These are phyloP conservation scores for Alloscopus bannaensis DNA, from an alignment of 2,888 invertebrate genomes.

Conservation along the genomic window DNA sequence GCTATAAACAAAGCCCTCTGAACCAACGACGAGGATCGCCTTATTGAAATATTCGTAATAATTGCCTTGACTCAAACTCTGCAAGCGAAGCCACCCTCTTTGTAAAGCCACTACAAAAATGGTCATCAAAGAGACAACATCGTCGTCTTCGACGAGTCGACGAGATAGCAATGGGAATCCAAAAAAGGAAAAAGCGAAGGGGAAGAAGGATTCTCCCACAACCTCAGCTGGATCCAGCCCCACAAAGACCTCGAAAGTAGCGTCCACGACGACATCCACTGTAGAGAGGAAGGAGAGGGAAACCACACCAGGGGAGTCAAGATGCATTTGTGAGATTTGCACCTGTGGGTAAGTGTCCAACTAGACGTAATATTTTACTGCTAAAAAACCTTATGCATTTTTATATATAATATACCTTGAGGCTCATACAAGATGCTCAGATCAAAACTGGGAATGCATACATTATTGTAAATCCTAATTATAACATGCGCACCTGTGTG, in stretches of 20 bases:
- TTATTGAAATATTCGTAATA: constrained; percentile 7
- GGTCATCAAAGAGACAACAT: constrained; percentile 55
- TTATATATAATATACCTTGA: constrained; percentile 9
- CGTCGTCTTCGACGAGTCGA: constrained; percentile 48
- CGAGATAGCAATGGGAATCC: constrained; percentile 53
- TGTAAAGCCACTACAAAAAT: constrained; percentile 46
- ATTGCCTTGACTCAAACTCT: constrained; percentile 22
- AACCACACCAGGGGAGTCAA: constrained; percentile 6
- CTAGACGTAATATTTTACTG: too few species aligned
- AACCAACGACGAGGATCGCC: constrained; percentile 20
- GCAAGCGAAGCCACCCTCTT: constrained; percentile 4
- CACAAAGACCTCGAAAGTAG: constrained; percentile 51
- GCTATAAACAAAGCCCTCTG: constrained; percentile 25
- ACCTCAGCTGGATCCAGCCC: constrained; percentile 54
- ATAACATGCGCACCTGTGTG: constrained; percentile 33
- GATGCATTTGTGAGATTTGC: constrained; percentile 93
- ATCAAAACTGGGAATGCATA: constrained; percentile 19
- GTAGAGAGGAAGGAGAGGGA: constrained; percentile 26
- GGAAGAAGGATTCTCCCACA: constrained; percentile 60
- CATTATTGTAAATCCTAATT: not conserved
- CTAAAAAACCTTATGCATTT: too few species aligned
- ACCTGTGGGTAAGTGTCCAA: constrained; percentile 87
- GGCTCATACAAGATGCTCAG: not conserved
- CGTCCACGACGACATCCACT: constrained; percentile 8
- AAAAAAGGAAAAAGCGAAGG: constrained; percentile 63